phyloP scores from a whole-genome alignment of 1,140 invertebrate species.

The Pygmarrhopalites habei region DNA sequence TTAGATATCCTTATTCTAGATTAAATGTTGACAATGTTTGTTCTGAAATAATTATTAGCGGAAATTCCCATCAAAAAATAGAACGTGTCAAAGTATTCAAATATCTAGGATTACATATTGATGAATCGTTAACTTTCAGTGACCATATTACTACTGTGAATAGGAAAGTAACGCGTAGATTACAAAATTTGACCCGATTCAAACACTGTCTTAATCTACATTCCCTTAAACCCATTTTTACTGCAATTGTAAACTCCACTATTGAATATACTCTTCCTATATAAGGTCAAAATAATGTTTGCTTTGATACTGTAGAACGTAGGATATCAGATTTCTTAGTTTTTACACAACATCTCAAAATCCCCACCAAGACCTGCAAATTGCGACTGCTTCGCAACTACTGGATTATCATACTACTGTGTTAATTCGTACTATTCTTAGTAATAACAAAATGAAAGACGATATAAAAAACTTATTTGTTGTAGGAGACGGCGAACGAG shows the following conservation, averaged over 20 bases:
- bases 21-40: not conserved
- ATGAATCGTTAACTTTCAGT: not conserved
- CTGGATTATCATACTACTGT: no score
- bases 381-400: no score
- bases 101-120: not conserved
- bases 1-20: not conserved
- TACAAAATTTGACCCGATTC: not conserved
- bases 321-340: no score
- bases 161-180: not conserved
- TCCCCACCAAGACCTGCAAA: no score
- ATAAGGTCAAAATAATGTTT: not conserved
- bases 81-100: not conserved
- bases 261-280: slow-evolving; percentile 1
- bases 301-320: no score
- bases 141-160: not conserved
- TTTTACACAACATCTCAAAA: no score
- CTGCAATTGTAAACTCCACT: not conserved
- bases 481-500: no score
- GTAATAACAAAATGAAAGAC: no score
- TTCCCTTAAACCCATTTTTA: not conserved
- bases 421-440: no score
- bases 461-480: no score
- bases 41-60: not conserved
- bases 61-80: not conserved
- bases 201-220: not conserved